Evolutionary conservation across 2,888 invertebrate species (phyloP), one percentile per base, ranked within the genome.

Genomic region (Keiferia lycopersicella): DNA sequence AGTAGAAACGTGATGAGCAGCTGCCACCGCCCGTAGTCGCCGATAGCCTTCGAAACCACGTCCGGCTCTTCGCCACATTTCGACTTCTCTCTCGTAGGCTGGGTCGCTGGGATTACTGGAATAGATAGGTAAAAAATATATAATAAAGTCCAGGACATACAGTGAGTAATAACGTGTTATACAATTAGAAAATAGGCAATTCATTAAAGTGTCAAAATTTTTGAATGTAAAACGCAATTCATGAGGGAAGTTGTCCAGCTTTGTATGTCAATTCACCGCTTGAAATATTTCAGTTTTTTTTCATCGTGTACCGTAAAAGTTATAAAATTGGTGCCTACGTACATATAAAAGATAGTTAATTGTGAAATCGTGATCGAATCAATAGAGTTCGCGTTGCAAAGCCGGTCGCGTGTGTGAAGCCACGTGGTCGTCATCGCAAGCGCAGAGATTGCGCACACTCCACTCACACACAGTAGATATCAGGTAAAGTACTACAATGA

Each of bases 1-100:
- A 96, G 85, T 56, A 96, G 87, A 76, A 96, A 94, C 3, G 96
- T 96, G 87, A 95, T 93, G 67, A 94, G 81, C 66, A 95, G 88
- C 84, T 96, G 96, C 96, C 96, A 96, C 70, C 93, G 93, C 59
- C 96, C 96, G 79, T 94, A 96, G 76, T 95, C 94, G 2, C 96
- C 96, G 72, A 96, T 95, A 57, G 94, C 89, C 30, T 92, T 86
- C 10, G 95, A 93, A 63, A 96, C 94, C 30, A 94, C 92, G 79
- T 96, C 95, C 51, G 92, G 92, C 14, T 87, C 87, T 65, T 84
- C 79, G 1, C 71, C 79, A 0, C 77, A 66, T 22, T 74, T 73
- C 16, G 75, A 76, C 69, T 87, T 87, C 64, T 89, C 88, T 68
- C 83, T 86, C 59, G 79, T 70, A 57, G 80, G 75, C 71, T 85